These are phyloP conservation scores for Sisor rabdophorus DNA, from an alignment of 2,113 vertebrate genomes.

Conservation along the genomic window DNA sequence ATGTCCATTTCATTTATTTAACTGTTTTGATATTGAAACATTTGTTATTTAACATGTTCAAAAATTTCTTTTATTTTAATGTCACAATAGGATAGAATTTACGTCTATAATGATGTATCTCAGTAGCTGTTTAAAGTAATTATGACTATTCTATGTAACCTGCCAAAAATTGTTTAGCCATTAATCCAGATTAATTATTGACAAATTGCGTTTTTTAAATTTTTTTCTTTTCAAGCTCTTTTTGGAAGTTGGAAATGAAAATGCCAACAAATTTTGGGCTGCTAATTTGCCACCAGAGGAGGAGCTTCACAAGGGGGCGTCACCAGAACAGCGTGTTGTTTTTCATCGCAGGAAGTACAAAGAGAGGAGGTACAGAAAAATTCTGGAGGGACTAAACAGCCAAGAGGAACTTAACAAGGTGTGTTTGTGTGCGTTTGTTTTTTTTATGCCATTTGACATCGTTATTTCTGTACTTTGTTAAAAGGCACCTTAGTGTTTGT, in stretches of 20 bases:
- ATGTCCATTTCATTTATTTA: too few species aligned
- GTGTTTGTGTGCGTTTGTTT: slow-evolving; percentile 32
- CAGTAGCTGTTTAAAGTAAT: too few species aligned
- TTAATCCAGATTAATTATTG: not conserved
- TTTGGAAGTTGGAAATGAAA: slow-evolving; percentile 87
- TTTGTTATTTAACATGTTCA: too few species aligned
- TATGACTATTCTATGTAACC: too few species aligned
- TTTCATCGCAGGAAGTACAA: slow-evolving; percentile 91
- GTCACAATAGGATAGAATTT: too few species aligned
- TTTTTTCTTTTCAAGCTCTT: slow-evolving; percentile 75
- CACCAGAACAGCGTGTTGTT: slow-evolving; percentile 76
- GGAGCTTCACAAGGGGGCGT: slow-evolving; percentile 72
- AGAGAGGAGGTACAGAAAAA: slow-evolving; percentile 82
- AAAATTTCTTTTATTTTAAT: too few species aligned
- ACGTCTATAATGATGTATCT: too few species aligned
- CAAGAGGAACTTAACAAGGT: slow-evolving; percentile 86
- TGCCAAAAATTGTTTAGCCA: not conserved
- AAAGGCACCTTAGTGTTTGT: slow-evolving; percentile 46
- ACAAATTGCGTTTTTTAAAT: not conserved
- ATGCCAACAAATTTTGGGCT: slow-evolving; percentile 90
- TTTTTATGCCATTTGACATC: slow-evolving; percentile 38
- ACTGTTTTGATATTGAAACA: too few species aligned
- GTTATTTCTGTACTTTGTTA: slow-evolving; percentile 45
- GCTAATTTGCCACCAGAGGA: slow-evolving; percentile 83
- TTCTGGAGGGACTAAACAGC: slow-evolving; percentile 63